Percentiles rank a stretch among this genome's conserved stretches.
Conservation (phyloP, 2,113 vertebrate species). For the Misgurnus anguillicaudatus region DNA sequence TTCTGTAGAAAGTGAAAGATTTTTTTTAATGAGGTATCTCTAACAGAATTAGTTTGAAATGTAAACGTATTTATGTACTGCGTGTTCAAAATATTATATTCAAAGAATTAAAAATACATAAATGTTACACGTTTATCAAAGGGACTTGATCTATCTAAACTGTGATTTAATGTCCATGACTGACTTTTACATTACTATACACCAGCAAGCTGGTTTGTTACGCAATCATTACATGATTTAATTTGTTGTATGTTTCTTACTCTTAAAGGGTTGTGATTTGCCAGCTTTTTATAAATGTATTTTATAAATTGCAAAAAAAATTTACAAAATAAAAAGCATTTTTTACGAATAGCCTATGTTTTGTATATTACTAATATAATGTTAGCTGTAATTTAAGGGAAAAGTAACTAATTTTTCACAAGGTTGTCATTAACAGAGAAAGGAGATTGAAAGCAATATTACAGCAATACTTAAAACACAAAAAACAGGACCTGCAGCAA, state of each 20-base stretch:
- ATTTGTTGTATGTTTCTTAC: neutral
- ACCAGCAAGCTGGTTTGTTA: neutral
- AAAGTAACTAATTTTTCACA: too few species aligned
- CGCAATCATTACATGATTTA: neutral
- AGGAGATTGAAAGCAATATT: too few species aligned
- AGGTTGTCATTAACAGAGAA: too few species aligned
- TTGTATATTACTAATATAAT: neutral
- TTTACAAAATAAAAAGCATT: neutral
- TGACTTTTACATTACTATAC: neutral
- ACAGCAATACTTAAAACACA: too few species aligned
- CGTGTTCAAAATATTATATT: too few species aligned
- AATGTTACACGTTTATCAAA: neutral
- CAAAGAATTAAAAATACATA: neutral
- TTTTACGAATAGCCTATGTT: neutral
- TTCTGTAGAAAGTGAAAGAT: neutral
- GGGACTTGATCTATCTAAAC: slow-evolving; percentile 13
- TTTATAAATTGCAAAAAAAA: neutral
- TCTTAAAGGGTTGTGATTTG: neutral
- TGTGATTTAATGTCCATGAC: neutral
- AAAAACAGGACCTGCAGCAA: too few species aligned
- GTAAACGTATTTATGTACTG: too few species aligned
- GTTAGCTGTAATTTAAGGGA: neutral
- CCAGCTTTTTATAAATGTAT: neutral
- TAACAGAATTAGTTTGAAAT: too few species aligned
- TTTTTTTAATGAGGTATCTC: neutral